These are phyloP conservation scores for Drosophila guanche DNA, from an alignment of 1,140 invertebrate species.

Conservation along the genomic window DNA sequence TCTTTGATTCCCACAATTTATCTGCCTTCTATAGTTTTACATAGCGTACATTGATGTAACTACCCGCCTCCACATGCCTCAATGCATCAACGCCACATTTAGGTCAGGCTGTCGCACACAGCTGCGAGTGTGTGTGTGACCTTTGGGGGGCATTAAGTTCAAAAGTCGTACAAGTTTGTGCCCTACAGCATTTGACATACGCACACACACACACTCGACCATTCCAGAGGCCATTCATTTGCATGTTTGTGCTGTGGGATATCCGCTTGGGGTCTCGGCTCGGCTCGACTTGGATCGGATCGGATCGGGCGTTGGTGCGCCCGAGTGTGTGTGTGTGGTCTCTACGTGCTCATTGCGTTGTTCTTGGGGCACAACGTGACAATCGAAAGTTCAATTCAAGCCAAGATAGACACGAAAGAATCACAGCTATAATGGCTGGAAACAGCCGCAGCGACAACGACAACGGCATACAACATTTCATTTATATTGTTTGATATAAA, in stretches of 20 bases:
- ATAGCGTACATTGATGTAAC: neutral
- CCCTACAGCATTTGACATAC: conserved; percentile 61
- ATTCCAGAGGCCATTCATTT: conserved; percentile 52
- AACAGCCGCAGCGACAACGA: conserved; percentile 24
- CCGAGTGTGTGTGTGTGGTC: conserved; percentile 53
- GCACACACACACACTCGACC: conserved; percentile 22
- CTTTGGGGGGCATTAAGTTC: conserved; percentile 70
- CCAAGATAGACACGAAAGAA: conserved; percentile 30
- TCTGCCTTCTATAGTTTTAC: neutral
- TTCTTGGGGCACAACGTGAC: conserved; percentile 58
- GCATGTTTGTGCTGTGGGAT: conserved; percentile 38
- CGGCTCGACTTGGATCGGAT: conserved; percentile 23
- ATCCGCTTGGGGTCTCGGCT: conserved; percentile 17
- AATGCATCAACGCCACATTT: conserved; percentile 24
- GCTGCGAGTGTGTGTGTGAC: conserved; percentile 43
- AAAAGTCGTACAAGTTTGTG: conserved; percentile 72
- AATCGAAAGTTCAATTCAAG: conserved; percentile 57
- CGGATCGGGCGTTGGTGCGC: conserved; percentile 5
- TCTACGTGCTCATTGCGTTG: conserved; percentile 67
- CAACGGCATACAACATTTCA: conserved; percentile 54
- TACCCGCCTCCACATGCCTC: neutral
- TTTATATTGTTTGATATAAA: conserved; percentile 74
- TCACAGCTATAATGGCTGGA: conserved; percentile 33
- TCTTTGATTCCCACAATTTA: conserved; percentile 5
- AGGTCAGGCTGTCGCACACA: conserved; percentile 32